These are phyloP conservation scores for Drosophila quadrilineata DNA, from an alignment of 1,140 invertebrate genomes.

Conservation along the genomic window DNA sequence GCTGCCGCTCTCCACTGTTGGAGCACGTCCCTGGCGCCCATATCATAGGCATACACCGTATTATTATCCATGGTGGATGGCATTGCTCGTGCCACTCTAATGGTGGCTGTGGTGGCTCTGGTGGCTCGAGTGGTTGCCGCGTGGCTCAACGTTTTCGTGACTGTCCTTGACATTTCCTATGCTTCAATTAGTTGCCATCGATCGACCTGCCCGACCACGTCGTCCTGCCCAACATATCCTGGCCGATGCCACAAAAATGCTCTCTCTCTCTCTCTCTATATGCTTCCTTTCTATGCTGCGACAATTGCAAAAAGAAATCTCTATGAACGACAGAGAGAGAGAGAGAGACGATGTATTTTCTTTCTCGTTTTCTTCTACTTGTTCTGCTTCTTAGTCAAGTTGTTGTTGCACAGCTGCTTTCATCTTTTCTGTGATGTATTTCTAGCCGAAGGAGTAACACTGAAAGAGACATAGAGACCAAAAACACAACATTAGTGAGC, in stretches of 20 bases:
- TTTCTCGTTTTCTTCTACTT: not conserved
- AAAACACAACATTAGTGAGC: too few species aligned
- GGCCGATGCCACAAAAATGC: not conserved
- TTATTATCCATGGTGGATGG: conserved; percentile 50
- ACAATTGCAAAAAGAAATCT: too few species aligned
- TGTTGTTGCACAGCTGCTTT: conserved; percentile 25
- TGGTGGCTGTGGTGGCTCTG: conserved; percentile 1
- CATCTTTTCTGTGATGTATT: conserved; percentile 12
- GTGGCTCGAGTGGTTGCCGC: conserved; percentile 1
- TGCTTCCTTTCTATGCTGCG: not conserved
- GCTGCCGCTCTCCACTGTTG: conserved; percentile 49
- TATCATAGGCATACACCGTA: conserved; percentile 25
- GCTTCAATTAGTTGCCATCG: conserved; percentile 32
- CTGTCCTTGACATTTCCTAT: conserved; percentile 42
- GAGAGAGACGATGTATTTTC: too few species aligned
- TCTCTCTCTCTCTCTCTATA: not conserved
- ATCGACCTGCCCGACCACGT: too few species aligned
- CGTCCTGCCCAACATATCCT: conserved; percentile 1
- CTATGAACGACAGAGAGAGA: too few species aligned
- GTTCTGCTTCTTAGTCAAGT: not conserved
- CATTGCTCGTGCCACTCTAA: too few species aligned
- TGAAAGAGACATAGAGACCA: too few species aligned
- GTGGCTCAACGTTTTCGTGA: conserved; percentile 20
- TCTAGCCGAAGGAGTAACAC: too few species aligned
- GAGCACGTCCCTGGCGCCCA: conserved; percentile 47